A percentile compares a stretch with the other conserved stretches of the same genome.
phyloP scores from a whole-genome alignment of 2,888 invertebrate genomes.

The Oligia fasciuncula region DNA sequence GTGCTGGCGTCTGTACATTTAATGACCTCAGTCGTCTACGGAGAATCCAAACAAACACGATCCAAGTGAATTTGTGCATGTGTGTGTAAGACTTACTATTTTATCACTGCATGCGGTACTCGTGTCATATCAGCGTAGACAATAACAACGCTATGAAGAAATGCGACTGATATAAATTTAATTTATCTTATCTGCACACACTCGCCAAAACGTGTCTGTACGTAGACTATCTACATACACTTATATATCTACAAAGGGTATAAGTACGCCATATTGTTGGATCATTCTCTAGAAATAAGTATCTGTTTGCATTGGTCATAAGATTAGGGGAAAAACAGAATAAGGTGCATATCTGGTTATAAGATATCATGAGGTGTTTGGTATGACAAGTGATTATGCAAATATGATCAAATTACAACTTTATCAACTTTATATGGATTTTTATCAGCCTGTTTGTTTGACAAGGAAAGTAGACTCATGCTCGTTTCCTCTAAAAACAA shows the following conservation, averaged over 20 bases:
- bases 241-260: constrained; percentile 29
- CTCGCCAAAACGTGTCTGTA: constrained; percentile 61
- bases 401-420: constrained; percentile 9
- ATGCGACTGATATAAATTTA: constrained; percentile 51
- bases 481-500: not conserved
- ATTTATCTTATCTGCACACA: constrained; percentile 58
- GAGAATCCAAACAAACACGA: constrained; percentile 40
- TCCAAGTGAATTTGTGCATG: not conserved
- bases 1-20: not conserved
- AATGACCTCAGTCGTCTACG: constrained; percentile 50
- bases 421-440: not conserved
- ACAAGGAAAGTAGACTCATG: not conserved
- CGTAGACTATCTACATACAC: constrained; percentile 48
- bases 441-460: not conserved
- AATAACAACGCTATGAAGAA: constrained; percentile 64
- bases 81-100: constrained; percentile 30
- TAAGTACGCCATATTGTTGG: constrained; percentile 4
- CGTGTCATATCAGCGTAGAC: constrained; percentile 57
- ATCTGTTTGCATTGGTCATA: constrained; percentile 4
- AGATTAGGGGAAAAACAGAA: constrained; percentile 43
- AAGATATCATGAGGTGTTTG: not conserved
- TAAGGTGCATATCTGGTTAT: constrained; percentile 8
- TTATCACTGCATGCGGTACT: constrained; percentile 47
- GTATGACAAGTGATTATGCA: constrained; percentile 15
- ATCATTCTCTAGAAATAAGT: constrained; percentile 22